These are phyloP conservation scores for Lepisosteus oculatus DNA, from an alignment of 2,113 vertebrate genomes.

Conservation along the genomic window DNA sequence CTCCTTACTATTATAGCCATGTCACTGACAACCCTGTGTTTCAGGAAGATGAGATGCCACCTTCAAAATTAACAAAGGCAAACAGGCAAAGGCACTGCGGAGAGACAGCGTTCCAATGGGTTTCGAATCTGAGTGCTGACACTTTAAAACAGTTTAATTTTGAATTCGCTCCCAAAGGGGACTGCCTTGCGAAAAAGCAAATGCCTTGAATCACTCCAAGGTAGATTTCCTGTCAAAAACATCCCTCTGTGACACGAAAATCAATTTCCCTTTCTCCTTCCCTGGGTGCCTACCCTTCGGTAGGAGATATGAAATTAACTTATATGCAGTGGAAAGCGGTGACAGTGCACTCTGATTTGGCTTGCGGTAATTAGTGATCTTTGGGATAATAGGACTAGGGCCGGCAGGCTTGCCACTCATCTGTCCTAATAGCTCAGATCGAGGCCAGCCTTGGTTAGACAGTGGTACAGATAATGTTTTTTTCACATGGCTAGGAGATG, in stretches of 20 bases:
- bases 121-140: conserved; percentile 53
- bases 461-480: conserved; percentile 56
- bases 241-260: conserved; percentile 59
- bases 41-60: conserved; percentile 21
- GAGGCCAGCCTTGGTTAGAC: conserved; percentile 56
- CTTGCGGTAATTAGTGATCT: conserved; percentile 72
- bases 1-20: conserved; percentile 20
- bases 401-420: conserved; percentile 64
- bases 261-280: conserved; percentile 57
- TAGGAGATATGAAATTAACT: conserved; percentile 42
- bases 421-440: conserved; percentile 68
- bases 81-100: conserved; percentile 2
- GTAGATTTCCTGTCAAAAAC: conserved; percentile 61
- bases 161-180: conserved; percentile 33
- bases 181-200: conserved; percentile 45
- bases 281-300: conserved; percentile 41
- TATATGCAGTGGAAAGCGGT: conserved; percentile 39
- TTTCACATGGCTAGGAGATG: conserved; percentile 36
- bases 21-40: conserved; percentile 21
- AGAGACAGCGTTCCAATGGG: conserved; percentile 11
- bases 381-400: conserved; percentile 66
- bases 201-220: conserved; percentile 66
- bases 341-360: conserved; percentile 21
- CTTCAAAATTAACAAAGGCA: conserved; percentile 30
- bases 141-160: conserved; percentile 69